Conservation (phyloP, 2,888 invertebrate species). For the Schizaphis graminum region DNA sequence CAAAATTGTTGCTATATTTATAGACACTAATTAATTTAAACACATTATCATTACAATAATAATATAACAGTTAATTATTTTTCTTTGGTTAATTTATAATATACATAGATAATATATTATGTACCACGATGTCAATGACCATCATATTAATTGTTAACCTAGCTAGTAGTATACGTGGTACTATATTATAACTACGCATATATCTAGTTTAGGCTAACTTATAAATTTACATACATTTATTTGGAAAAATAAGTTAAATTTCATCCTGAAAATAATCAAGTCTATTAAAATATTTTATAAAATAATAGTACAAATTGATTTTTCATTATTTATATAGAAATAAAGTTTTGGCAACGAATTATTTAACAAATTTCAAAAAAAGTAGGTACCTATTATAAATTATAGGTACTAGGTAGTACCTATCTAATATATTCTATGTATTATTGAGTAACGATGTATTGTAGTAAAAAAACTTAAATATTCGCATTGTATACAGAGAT, state of each 20-base stretch:
- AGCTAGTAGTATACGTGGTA: background rate
- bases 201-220: background rate
- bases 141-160: background rate
- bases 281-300: background rate
- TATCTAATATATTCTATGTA: no score
- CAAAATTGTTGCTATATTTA: slow-evolving; percentile 39
- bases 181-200: background rate
- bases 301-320: background rate
- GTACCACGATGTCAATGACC: slow-evolving; percentile 12
- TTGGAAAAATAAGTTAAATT: background rate
- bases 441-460: background rate
- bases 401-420: background rate
- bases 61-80: background rate
- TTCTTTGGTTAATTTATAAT: background rate
- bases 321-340: background rate
- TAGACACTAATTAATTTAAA: slow-evolving; percentile 34
- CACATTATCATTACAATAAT: slow-evolving; percentile 1
- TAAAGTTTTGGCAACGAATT: background rate
- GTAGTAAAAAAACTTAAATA: background rate
- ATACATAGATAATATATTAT: slow-evolving; percentile 3
- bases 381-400: background rate
- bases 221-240: background rate
- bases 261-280: background rate
- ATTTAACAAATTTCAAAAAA: background rate
- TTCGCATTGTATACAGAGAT: background rate